A percentile compares a stretch with the other conserved stretches of the same genome.
These are phyloP conservation scores for Erethizon dorsatum DNA, from an alignment of 2,797 vertebrate genomes.

Conservation along the genomic window DNA sequence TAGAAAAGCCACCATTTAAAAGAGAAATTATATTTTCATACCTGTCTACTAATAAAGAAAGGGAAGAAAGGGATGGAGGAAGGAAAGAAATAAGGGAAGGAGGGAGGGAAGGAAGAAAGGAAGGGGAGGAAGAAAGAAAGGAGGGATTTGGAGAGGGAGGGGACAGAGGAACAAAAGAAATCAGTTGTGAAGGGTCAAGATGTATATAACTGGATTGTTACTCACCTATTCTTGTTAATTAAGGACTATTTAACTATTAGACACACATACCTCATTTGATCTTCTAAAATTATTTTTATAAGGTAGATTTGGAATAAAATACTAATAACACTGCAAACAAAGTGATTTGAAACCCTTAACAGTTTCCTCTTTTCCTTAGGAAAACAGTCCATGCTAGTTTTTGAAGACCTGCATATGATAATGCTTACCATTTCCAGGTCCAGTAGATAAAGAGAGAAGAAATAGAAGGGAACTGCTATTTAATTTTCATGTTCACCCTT, in stretches of 20 bases:
- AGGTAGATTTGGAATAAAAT: not conserved
- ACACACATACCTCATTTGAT: not conserved
- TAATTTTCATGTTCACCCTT: not conserved
- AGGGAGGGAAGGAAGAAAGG: not conserved
- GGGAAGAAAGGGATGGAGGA: too few relatives aligned
- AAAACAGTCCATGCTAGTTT: not conserved
- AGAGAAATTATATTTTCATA: not conserved
- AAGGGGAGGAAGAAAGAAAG: not conserved
- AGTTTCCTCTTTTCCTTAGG: not conserved
- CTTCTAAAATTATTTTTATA: constrained; percentile 18
- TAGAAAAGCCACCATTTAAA: not conserved
- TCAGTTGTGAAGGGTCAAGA: not conserved
- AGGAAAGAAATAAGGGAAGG: not conserved
- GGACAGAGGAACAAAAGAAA: not conserved
- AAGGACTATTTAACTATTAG: not conserved
- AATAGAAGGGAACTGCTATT: not conserved
- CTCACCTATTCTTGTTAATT: not conserved
- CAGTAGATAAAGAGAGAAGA: not conserved
- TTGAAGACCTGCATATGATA: not conserved
- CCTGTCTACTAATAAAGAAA: not conserved
- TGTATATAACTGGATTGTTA: not conserved
- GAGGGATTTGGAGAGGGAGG: not conserved
- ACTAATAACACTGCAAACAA: not conserved
- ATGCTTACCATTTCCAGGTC: not conserved
- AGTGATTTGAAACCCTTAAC: not conserved